These are phyloP conservation scores for Orthosia gothica DNA, from an alignment of 2,888 invertebrate species.

Conservation along the genomic window DNA sequence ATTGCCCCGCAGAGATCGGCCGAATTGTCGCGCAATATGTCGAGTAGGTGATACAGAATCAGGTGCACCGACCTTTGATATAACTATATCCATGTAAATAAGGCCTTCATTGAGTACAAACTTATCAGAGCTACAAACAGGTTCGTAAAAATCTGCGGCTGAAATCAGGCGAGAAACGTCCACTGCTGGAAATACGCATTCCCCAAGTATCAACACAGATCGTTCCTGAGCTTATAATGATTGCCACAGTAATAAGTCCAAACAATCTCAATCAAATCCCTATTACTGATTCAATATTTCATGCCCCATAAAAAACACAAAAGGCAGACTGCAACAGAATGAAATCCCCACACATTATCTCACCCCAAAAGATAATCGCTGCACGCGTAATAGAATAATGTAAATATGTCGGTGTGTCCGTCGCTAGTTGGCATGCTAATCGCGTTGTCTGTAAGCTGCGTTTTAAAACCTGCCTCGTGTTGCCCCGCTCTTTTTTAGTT, in stretches of 20 bases:
- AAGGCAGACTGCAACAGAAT: constrained; percentile 77
- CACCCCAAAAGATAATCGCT: constrained; percentile 88
- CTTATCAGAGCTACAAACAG: not conserved
- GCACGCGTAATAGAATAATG: constrained; percentile 88
- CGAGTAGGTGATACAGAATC: constrained; percentile 77
- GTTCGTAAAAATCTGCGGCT: not conserved
- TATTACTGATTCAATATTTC: constrained; percentile 65
- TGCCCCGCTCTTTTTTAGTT: constrained; percentile 78
- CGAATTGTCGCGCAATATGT: constrained; percentile 84
- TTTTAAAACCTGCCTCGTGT: constrained; percentile 86
- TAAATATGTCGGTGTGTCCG: constrained; percentile 81
- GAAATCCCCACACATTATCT: constrained; percentile 84
- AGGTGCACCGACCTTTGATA: constrained; percentile 67
- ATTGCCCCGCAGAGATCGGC: constrained; percentile 89
- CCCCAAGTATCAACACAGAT: not conserved
- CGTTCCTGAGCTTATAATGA: not conserved
- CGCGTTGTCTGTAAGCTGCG: constrained; percentile 83
- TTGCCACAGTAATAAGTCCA: constrained; percentile 22
- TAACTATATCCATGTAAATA: constrained; percentile 2
- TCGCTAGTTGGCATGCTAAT: constrained; percentile 86
- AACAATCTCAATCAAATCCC: constrained; percentile 59
- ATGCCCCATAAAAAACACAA: constrained; percentile 68
- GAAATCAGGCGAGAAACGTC: not conserved
- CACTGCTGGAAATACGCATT: not conserved
- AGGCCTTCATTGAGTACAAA: not conserved